Base-by-base conservation (phyloP, 1,140 invertebrate genomes). In the Drosophila insularis region DNA sequence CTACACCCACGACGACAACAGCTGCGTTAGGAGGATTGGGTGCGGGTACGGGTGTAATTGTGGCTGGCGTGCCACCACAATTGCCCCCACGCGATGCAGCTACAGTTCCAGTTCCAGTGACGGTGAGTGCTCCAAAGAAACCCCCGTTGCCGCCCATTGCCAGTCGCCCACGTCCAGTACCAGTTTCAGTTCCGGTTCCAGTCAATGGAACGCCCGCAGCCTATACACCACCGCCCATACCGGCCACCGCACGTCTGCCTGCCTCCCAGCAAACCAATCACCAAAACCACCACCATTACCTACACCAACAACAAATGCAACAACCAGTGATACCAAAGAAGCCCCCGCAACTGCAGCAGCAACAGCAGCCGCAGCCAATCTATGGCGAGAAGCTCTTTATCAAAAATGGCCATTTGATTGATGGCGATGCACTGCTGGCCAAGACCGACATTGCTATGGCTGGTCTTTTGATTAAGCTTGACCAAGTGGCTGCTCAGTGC, bases 141-240 rank as follows among this genome's bases (percentile, higher is more conserved):
- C 95, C 95, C 43, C 95, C 95, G 11, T 86, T 96, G 71, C 95
- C 95, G 68, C 95, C 95, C 7, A 94, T 95, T 54, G 94, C 95
- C 21, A 94, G 93, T 71, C 93, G 94, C 85, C 95, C 73, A 67
- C 82, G 80, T 59, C 78, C 79, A 13, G 91, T 56, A 75, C 91
- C 23, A 63, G 61, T 56, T 10, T 53, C 63, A 61, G 39, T 67
- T 67, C 63, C 63, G 58, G 39, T 67, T 67, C 63, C 58, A 55
- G 46, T 63, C 63, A 46, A 62, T 50, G 66, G 50, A 73, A 69
- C 43, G 8, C 10, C 43, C 17, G 43, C 43, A 19, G 43, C 53
- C 74, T 14, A 73, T 59, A 72, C 80, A 73, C 91, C 92, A 78
- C 93, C 92, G 71, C 77, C 78, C 58, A 81, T 85, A 67, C 81